phyloP scores from a whole-genome alignment of 2,797 vertebrate species.

The Manis pentadactyla region DNA sequence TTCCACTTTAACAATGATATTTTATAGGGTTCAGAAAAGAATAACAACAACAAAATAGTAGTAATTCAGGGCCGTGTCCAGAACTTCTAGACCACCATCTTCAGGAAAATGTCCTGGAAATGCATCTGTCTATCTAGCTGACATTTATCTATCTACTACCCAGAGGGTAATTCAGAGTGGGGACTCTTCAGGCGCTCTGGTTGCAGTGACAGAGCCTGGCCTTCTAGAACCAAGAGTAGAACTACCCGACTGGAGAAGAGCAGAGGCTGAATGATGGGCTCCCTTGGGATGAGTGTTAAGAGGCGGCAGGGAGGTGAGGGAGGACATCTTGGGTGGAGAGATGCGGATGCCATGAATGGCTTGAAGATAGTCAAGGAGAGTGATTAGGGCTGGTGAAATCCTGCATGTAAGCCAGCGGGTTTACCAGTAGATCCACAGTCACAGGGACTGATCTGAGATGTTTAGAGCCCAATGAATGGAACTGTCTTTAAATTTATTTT shows the following conservation, averaged over 20 bases:
- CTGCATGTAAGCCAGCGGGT: not conserved
- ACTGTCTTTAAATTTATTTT: constrained; percentile 40
- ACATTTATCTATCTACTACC: not conserved
- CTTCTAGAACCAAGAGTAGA: not conserved
- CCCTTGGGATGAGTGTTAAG: not conserved
- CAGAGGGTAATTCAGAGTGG: not conserved
- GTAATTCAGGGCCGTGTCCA: not conserved
- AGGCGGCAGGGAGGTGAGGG: not conserved
- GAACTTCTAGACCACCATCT: not conserved
- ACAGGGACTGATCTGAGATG: not conserved
- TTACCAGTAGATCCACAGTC: not conserved
- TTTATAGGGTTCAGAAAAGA: not conserved
- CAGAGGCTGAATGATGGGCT: not conserved
- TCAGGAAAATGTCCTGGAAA: not conserved
- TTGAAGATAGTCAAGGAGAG: not conserved
- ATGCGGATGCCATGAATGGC: not conserved
- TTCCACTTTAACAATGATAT: not conserved
- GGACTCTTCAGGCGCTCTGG: not conserved
- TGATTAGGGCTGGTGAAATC: not conserved
- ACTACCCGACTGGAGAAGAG: not conserved
- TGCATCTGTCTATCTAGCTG: not conserved
- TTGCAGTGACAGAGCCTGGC: not conserved
- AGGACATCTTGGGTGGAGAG: not conserved
- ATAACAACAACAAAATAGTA: not conserved
- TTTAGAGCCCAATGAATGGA: not conserved